Percentiles rank a stretch among this genome's conserved stretches.
Conservation (phyloP, 2,888 invertebrate genomes). For the Tinea semifulvella region DNA sequence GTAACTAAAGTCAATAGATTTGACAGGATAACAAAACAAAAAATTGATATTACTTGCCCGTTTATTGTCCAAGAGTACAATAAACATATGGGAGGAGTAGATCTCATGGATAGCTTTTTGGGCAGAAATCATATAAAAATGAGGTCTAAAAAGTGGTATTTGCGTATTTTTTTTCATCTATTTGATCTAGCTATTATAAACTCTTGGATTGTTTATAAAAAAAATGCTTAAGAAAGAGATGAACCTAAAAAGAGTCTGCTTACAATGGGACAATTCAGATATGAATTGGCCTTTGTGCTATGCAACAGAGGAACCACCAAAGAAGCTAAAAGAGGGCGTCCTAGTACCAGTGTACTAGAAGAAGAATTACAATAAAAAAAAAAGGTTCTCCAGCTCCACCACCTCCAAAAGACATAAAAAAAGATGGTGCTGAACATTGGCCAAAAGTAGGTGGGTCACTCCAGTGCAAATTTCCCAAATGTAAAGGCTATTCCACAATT, state of each 20-base stretch:
- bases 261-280: not conserved
- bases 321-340: conserved; percentile 15
- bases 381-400: conserved; percentile 30
- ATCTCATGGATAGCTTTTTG: conserved; percentile 18
- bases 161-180: conserved; percentile 18
- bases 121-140: conserved; percentile 16
- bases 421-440: conserved; percentile 34
- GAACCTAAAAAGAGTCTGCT: not conserved
- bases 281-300: not conserved
- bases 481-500: conserved; percentile 33
- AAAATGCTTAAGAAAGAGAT: conserved; percentile 16
- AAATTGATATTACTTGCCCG: conserved; percentile 16
- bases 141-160: conserved; percentile 17
- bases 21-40: not conserved
- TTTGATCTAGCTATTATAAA: conserved; percentile 16
- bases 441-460: too few relatives aligned
- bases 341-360: conserved; percentile 28
- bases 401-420: conserved; percentile 33
- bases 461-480: conserved; percentile 33
- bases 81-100: conserved; percentile 22
- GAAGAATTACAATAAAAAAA: conserved; percentile 28
- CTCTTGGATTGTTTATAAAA: conserved; percentile 14
- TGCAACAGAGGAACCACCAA: not conserved
- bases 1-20: not conserved
- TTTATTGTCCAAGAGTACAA: conserved; percentile 19